Percentiles rank a stretch among this genome's conserved stretches.
Conservation (phyloP, 2,113 vertebrate species). For the Clupea harengus region DNA sequence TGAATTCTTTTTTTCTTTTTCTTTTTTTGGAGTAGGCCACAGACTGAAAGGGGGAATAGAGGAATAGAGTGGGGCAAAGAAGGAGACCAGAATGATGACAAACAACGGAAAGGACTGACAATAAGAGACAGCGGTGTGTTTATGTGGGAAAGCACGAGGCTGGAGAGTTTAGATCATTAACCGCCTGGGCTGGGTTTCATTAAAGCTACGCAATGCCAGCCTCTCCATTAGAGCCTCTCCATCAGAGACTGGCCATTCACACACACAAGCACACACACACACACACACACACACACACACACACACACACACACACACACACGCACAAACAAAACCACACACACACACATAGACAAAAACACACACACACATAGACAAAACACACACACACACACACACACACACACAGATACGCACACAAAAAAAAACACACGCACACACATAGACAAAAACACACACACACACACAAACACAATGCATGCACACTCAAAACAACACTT, state of each 20-base stretch:
- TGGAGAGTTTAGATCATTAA: constrained; percentile 77
- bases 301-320: not conserved
- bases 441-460: constrained; percentile 45
- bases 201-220: constrained; percentile 70
- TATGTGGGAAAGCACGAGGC: constrained; percentile 47
- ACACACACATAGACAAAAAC: constrained; percentile 17
- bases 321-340: not conserved
- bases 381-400: not conserved
- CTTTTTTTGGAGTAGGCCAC: not conserved
- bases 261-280: constrained; percentile 41
- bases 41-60: not conserved
- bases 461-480: not conserved
- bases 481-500: not conserved
- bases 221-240: constrained; percentile 60
- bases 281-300: not conserved
- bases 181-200: constrained; percentile 70
- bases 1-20: not conserved
- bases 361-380: constrained; percentile 43
- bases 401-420: not conserved
- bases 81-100: constrained; percentile 52
- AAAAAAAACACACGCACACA: not conserved
- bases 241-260: constrained; percentile 73
- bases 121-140: constrained; percentile 43
- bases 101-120: constrained; percentile 57
- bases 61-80: not conserved